Evolutionary conservation across 2,113 vertebrate species (phyloP).

Genomic region (Pelvicachromis taeniatus): DNA sequence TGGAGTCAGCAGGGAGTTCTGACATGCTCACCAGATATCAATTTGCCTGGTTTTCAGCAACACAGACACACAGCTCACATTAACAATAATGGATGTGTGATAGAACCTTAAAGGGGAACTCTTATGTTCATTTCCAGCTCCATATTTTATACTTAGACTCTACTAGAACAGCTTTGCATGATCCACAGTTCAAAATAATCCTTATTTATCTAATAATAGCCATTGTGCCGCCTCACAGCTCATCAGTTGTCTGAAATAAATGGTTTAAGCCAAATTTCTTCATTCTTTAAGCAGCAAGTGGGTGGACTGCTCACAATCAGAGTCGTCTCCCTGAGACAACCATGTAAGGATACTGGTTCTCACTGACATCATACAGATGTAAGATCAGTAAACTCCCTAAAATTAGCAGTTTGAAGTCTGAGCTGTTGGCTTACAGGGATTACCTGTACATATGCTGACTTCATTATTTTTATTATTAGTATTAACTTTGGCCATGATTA

Average conservation of each 20-base stretch:
- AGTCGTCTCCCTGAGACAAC: background rate
- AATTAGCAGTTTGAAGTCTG: background rate
- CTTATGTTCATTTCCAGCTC: background rate
- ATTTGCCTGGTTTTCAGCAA: conserved; percentile 14
- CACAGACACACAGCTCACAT: background rate
- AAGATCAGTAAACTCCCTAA: background rate
- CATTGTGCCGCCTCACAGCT: background rate
- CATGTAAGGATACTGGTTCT: background rate
- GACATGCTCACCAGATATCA: conserved; percentile 23
- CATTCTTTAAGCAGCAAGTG: background rate
- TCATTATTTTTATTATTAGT: background rate
- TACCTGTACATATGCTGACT: background rate
- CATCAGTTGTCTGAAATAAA: background rate
- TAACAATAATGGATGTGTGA: background rate
- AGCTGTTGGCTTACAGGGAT: background rate
- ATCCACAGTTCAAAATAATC: background rate
- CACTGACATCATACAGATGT: background rate
- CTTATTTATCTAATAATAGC: background rate
- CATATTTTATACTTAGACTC: background rate
- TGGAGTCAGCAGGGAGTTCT: conserved; percentile 1
- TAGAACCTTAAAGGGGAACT: background rate
- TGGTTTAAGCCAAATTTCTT: background rate
- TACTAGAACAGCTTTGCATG: background rate
- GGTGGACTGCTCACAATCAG: background rate
- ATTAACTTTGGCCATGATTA: background rate